A percentile compares a stretch with the other conserved stretches of the same genome.
Evolutionary conservation across 2,113 vertebrate genomes (phyloP).

Genomic region (Romanogobio albipinnatus): DNA sequence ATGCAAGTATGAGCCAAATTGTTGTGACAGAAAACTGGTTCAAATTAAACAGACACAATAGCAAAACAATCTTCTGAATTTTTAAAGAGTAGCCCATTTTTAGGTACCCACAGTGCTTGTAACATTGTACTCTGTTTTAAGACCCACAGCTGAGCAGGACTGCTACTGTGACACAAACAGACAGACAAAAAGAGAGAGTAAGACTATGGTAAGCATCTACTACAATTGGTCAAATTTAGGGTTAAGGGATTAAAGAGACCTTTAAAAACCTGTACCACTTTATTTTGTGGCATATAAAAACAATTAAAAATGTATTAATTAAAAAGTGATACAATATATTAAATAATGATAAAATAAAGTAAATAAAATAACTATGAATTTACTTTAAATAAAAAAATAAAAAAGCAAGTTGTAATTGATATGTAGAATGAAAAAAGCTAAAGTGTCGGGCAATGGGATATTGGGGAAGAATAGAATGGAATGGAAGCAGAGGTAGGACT

Average conservation of each 20-base stretch:
- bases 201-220: neutral
- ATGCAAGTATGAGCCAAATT: neutral
- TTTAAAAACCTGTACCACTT: neutral
- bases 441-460: conserved; percentile 58
- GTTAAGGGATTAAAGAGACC: neutral
- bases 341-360: neutral
- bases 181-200: neutral
- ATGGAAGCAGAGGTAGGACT: conserved; percentile 64
- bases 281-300: neutral
- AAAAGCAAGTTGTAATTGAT: neutral
- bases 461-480: conserved; percentile 65
- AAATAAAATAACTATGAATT: neutral
- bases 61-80: neutral
- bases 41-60: neutral
- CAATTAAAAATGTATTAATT: neutral
- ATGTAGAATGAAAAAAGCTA: neutral
- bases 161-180: neutral
- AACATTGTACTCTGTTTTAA: neutral
- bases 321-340: neutral
- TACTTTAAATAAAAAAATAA: neutral
- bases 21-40: neutral
- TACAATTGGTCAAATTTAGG: neutral
- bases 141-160: neutral
- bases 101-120: neutral
- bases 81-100: neutral